These are phyloP conservation scores for Furcifer pardalis DNA, from an alignment of 2,797 vertebrate genomes.

Conservation along the genomic window DNA sequence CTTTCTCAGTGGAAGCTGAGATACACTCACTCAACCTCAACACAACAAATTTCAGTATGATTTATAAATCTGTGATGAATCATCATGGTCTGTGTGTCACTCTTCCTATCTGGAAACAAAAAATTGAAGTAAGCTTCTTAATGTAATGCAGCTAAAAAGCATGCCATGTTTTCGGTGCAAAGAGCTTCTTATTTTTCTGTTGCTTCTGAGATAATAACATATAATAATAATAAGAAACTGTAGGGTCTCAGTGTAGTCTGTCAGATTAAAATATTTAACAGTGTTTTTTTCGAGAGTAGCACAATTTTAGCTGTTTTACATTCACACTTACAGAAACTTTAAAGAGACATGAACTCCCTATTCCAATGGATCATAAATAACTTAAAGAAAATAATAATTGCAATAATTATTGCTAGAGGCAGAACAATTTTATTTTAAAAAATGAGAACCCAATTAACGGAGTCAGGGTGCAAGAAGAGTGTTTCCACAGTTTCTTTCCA, in stretches of 20 bases:
- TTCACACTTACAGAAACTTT: not conserved
- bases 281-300: not conserved
- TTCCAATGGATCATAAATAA: not conserved
- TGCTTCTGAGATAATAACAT: not conserved
- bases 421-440: slow-evolving; percentile 20
- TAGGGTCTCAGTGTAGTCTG: not conserved
- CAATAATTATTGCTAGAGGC: not conserved
- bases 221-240: not conserved
- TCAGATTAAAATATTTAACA: too few species aligned
- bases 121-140: slow-evolving; percentile 33
- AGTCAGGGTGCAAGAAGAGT: not conserved
- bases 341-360: not conserved
- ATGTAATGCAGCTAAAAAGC: slow-evolving; percentile 1
- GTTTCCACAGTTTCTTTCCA: not conserved
- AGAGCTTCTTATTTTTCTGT: slow-evolving; percentile 9
- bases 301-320: not conserved
- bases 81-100: not conserved
- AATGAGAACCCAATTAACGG: slow-evolving; percentile 17
- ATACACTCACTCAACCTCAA: too few species aligned
- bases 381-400: not conserved
- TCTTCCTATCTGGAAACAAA: not conserved
- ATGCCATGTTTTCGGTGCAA: slow-evolving; percentile 16
- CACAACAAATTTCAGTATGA: not conserved
- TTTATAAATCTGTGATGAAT: slow-evolving; percentile 24
- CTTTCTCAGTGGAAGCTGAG: too few species aligned